phyloP scores from a whole-genome alignment of 2,888 invertebrate species.

The Linnaemya vulpina region DNA sequence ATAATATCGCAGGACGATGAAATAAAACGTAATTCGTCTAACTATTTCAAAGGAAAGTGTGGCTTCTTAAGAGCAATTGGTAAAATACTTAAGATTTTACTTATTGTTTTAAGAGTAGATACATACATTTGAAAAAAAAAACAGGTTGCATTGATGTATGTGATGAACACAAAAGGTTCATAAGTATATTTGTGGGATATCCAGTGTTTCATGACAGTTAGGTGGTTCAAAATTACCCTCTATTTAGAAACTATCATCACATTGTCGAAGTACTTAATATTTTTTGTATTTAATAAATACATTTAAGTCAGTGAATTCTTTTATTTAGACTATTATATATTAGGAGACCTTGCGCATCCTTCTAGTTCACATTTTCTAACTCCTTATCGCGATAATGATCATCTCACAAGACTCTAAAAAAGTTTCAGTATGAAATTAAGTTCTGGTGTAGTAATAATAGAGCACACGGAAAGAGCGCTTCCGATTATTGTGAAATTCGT shows the following conservation, averaged over 20 bases:
- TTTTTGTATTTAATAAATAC: constrained; percentile 3
- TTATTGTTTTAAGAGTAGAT: background rate
- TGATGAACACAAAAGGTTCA: constrained; percentile 60
- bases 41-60: constrained; percentile 33
- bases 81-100: constrained; percentile 27
- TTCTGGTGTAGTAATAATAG: constrained; percentile 21
- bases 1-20: constrained; percentile 54
- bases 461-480: constrained; percentile 47
- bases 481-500: constrained; percentile 50
- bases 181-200: constrained; percentile 58
- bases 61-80: no score
- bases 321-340: constrained; percentile 51
- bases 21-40: constrained; percentile 28
- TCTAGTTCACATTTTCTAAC: constrained; percentile 48
- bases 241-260: constrained; percentile 6
- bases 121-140: background rate
- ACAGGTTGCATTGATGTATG: constrained; percentile 62
- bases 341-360: constrained; percentile 63
- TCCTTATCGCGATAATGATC: constrained; percentile 53
- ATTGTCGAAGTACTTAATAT: constrained; percentile 3
- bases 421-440: constrained; percentile 56
- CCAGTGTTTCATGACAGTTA: constrained; percentile 64
- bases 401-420: constrained; percentile 49
- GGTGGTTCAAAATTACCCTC: constrained; percentile 41
- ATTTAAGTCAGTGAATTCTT: constrained; percentile 15